phyloP scores from a whole-genome alignment of 1,140 invertebrate species.

The Neoseiulus cucumeris region DNA sequence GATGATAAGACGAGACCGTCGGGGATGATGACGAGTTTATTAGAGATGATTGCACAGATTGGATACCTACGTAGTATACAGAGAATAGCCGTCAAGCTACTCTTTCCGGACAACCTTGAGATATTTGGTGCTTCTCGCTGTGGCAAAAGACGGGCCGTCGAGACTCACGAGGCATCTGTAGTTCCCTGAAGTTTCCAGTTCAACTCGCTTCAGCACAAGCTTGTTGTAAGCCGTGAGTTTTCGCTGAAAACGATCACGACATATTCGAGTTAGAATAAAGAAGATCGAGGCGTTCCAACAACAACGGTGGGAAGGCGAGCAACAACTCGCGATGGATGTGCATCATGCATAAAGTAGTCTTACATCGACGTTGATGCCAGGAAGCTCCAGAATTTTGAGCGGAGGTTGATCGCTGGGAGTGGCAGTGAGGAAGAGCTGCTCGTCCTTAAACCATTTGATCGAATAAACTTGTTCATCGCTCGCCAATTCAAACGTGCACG shows the following conservation, averaged over 20 bases:
- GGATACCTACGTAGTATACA: too few relatives aligned
- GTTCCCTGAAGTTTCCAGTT: neutral
- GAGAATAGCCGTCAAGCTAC: too few relatives aligned
- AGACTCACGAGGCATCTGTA: neutral
- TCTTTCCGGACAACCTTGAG: too few relatives aligned
- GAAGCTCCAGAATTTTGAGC: neutral
- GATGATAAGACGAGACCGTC: too few relatives aligned
- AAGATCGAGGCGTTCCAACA: neutral
- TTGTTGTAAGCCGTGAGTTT: neutral
- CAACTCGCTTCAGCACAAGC: neutral
- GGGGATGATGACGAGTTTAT: too few relatives aligned
- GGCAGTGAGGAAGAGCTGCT: constrained; percentile 3
- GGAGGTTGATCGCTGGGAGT: neutral
- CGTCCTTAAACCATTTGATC: constrained; percentile 2
- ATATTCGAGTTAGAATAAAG: neutral
- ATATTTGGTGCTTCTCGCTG: neutral
- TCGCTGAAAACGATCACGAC: neutral
- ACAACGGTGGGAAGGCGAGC: neutral
- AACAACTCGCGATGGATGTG: too few relatives aligned
- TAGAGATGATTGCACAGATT: too few relatives aligned
- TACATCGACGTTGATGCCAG: neutral
- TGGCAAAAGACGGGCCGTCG: neutral
- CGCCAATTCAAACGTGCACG: neutral
- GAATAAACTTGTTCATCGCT: neutral
- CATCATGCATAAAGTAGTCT: neutral